phyloP scores from a whole-genome alignment of 2,888 invertebrate genomes.

The Temnothorax ravouxi region DNA sequence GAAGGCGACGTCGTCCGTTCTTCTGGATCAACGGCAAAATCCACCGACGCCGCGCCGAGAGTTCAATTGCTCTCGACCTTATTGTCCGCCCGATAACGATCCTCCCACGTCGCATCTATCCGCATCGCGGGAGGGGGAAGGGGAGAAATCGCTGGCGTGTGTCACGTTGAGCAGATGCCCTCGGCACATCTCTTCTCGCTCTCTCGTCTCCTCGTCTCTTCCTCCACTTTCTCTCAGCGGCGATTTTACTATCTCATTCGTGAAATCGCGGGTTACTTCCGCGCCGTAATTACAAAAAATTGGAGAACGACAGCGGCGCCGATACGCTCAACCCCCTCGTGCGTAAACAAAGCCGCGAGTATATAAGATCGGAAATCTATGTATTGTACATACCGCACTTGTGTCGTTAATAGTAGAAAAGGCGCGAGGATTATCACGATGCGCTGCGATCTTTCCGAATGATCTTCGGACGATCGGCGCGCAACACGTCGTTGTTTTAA shows the following conservation, averaged over 20 bases:
- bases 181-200: constrained; percentile 10
- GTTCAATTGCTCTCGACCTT: constrained; percentile 49
- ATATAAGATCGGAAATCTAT: no score
- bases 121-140: constrained; percentile 7
- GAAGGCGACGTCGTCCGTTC: constrained; percentile 3
- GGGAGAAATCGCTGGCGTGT: constrained; percentile 5
- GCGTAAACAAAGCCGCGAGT: no score
- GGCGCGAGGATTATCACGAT: not conserved
- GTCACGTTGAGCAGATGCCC: constrained; percentile 26
- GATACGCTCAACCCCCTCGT: no score
- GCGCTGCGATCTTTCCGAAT: not conserved
- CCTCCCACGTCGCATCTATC: constrained; percentile 38
- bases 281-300: not conserved
- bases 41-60: constrained; percentile 36
- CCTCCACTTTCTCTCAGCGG: no score
- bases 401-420: not conserved
- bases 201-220: no score
- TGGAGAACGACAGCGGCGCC: not conserved
- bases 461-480: not conserved
- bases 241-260: constrained; percentile 4
- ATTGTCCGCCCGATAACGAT: constrained; percentile 34
- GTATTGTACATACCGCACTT: not conserved
- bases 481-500: constrained; percentile 9
- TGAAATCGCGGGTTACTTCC: not conserved
- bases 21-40: constrained; percentile 24